Base-by-base conservation (phyloP, 2,113 vertebrate species). In the Balaeniceps rex region DNA sequence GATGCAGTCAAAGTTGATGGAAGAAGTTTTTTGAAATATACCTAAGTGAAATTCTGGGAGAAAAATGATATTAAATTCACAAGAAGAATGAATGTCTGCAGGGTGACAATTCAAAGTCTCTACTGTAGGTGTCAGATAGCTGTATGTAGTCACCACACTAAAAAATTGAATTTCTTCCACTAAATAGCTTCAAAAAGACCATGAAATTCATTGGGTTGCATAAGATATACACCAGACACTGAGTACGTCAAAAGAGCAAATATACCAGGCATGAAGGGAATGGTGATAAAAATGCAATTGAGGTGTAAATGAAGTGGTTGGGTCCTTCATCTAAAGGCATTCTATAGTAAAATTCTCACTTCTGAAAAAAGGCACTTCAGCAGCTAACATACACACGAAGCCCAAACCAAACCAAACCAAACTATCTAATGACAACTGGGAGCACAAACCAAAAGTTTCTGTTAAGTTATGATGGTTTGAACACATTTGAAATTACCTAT, bases 141-240 rank as follows among this genome's bases (percentile, higher is more conserved):
- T 92, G 2, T 46, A 47, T 51, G 24, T 64, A 75, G 83, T 75
- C 38, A 66, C n/a, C 29, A 75, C 42, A 82, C 89, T 78, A 84
- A 95, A 93, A 92, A 95, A 82, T 2, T 22, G 23, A 83, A 91
- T 94, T 23, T 91, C 33, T 94, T 84, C 38, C 47, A 79, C 47
- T 84, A 93, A 82, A 87, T 82, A 79, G 7, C 52, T 94, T 96
- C 47, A 75, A 84, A 94, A 96, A 89, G 57, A 89, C 77, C 77
- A 79, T 87, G 81, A 94, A 89, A 96, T 95, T 89, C n/a, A 31
- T 52, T 85, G 65, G 34, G 8, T 82, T 93, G 57, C 52, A 49
- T 79, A 93, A 79, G 52, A 69, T 82, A 57, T 60, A 61, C 22
- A 36, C 44, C 34, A 85, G 70, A 69, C 52, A 76, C 29, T 7